Conservation (phyloP, 2,888 invertebrate species). For the Cryptocheilus praepositus region DNA sequence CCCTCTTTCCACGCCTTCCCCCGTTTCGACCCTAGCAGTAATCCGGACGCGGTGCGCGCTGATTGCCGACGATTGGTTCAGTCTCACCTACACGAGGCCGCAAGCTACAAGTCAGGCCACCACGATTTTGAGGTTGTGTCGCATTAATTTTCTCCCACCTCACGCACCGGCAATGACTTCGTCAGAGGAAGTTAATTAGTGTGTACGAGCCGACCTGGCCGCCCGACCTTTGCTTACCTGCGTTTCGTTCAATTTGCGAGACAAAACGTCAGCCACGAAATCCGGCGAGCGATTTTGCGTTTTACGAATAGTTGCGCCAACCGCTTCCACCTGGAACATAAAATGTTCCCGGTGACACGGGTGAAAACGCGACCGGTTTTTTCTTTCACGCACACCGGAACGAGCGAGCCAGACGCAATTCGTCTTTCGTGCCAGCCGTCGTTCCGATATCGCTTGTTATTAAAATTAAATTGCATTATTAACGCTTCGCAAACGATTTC, state of each 20-base stretch:
- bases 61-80: constrained; percentile 50
- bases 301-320: too few relatives aligned
- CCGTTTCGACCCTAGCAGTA: constrained; percentile 37
- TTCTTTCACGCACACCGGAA: too few relatives aligned
- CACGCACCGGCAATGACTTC: constrained; percentile 5
- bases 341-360: too few relatives aligned
- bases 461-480: constrained; percentile 70
- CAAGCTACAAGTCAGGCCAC: constrained; percentile 46
- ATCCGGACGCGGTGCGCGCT: constrained; percentile 50
- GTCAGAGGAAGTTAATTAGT: constrained; percentile 14
- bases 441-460: constrained; percentile 57
- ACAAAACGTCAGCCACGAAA: too few relatives aligned
- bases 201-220: not conserved
- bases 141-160: constrained; percentile 44
- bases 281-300: too few relatives aligned
- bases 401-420: constrained; percentile 1
- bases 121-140: constrained; percentile 48
- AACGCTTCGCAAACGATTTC: constrained; percentile 65
- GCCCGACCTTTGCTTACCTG: not conserved
- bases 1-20: constrained; percentile 7
- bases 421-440: constrained; percentile 22
- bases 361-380: too few relatives aligned
- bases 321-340: too few relatives aligned
- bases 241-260: too few relatives aligned
- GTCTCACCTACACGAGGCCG: constrained; percentile 38